These are phyloP conservation scores for Drosophila siamana DNA, from an alignment of 2,888 invertebrate species.

Conservation along the genomic window DNA sequence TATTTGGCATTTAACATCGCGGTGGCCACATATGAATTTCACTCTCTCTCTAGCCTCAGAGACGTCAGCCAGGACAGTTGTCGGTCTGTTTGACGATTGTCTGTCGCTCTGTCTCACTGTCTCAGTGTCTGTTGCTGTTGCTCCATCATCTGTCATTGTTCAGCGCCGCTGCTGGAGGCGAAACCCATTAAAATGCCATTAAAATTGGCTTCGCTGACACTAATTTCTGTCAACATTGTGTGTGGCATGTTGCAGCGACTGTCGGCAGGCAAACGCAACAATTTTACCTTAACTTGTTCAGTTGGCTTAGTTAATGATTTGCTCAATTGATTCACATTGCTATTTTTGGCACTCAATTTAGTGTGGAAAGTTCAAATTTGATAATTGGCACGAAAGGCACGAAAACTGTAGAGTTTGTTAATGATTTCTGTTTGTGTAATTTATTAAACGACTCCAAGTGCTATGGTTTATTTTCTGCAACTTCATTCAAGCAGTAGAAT, in stretches of 20 bases:
- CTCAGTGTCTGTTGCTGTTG: slow-evolving; percentile 13
- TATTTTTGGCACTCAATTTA: slow-evolving; percentile 25
- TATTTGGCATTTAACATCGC: slow-evolving; percentile 62
- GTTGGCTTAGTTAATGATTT: slow-evolving; percentile 40
- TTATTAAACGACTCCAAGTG: background rate
- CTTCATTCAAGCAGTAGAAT: background rate
- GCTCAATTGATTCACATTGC: slow-evolving; percentile 25
- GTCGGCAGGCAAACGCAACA: slow-evolving; percentile 2
- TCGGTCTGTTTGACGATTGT: too few relatives aligned
- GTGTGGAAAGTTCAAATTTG: slow-evolving; percentile 7
- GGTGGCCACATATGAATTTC: slow-evolving; percentile 15
- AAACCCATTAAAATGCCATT: slow-evolving; percentile 73
- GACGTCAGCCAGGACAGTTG: background rate
- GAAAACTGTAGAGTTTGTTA: background rate
- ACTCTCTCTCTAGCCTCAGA: background rate
- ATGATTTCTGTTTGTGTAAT: background rate
- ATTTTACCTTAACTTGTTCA: slow-evolving; percentile 42
- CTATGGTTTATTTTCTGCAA: slow-evolving; percentile 1
- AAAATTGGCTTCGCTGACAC: slow-evolving; percentile 60
- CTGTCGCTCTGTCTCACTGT: slow-evolving; percentile 7
- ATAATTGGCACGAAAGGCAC: slow-evolving; percentile 5
- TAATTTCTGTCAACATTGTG: slow-evolving; percentile 52
- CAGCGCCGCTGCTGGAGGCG: slow-evolving; percentile 16
- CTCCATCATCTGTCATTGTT: slow-evolving; percentile 35
- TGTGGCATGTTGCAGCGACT: slow-evolving; percentile 30